phyloP scores from a whole-genome alignment of 2,113 vertebrate species.

The Aleadryas rufinucha region DNA sequence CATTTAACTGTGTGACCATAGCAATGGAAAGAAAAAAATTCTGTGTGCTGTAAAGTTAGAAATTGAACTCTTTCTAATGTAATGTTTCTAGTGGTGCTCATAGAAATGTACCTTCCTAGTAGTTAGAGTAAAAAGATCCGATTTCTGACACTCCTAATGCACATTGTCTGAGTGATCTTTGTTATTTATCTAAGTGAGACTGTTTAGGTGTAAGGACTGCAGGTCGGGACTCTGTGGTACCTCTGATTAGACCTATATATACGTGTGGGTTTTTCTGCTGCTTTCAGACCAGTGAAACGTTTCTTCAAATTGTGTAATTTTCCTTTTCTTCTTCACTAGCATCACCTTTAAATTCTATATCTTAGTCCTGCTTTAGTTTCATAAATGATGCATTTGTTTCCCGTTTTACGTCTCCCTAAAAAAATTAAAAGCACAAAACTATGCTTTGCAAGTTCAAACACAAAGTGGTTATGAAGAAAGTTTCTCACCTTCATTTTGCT shows the following conservation, averaged over 20 bases:
- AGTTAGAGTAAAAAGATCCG: not conserved
- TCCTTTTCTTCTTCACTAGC: not conserved
- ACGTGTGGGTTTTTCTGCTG: not conserved
- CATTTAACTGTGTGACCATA: not conserved
- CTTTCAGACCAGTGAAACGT: not conserved
- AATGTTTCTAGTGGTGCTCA: not conserved
- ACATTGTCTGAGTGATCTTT: accelerated
- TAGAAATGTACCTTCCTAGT: not conserved
- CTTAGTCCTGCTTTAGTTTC: not conserved
- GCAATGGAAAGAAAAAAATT: not conserved
- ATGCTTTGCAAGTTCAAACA: not conserved
- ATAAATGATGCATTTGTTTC: not conserved
- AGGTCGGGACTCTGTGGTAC: not conserved
- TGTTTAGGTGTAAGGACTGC: not conserved
- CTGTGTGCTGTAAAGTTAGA: not conserved
- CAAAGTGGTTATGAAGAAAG: not conserved
- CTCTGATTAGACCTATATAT: not conserved
- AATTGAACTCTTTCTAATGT: not conserved
- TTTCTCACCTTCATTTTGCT: not conserved
- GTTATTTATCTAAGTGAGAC: not conserved
- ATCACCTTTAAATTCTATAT: not conserved
- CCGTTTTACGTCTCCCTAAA: not conserved
- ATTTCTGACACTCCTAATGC: not conserved
- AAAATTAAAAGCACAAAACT: not conserved
- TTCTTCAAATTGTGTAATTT: not conserved